Conservation (phyloP, 2,888 invertebrate genomes). For the Abrostola tripartita region DNA sequence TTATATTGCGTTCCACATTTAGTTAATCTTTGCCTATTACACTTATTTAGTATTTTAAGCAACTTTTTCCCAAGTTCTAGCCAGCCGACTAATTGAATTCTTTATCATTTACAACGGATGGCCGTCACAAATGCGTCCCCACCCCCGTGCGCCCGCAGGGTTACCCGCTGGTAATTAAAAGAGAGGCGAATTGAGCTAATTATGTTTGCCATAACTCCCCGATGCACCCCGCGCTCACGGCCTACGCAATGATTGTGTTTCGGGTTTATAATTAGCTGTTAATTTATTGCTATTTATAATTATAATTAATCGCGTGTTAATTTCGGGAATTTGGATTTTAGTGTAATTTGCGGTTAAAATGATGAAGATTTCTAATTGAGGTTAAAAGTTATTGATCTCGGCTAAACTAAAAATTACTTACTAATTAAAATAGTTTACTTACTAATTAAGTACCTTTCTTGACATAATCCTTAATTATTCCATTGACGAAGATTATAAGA, state of each 20-base stretch:
- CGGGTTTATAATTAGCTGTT: slow-evolving; percentile 54
- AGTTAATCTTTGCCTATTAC: too few relatives aligned
- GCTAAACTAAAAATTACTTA: too few relatives aligned
- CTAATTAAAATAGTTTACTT: too few relatives aligned
- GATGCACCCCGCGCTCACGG: slow-evolving; percentile 44
- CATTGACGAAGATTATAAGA: too few relatives aligned
- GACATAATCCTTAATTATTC: too few relatives aligned
- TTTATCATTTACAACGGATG: slow-evolving; percentile 34
- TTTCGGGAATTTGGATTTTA: slow-evolving; percentile 1
- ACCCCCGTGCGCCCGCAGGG: slow-evolving; percentile 24
- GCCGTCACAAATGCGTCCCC: slow-evolving; percentile 25
- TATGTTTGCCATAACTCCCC: slow-evolving; percentile 66
- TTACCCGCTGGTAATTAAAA: slow-evolving; percentile 66
- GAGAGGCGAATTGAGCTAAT: slow-evolving; percentile 69
- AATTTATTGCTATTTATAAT: slow-evolving; percentile 41
- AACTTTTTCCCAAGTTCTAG: slow-evolving; percentile 6
- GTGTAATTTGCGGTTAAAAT: background rate
- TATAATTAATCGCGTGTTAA: slow-evolving; percentile 38
- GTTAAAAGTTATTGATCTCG: too few relatives aligned
- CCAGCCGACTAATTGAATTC: slow-evolving; percentile 46
- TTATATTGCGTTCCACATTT: too few relatives aligned
- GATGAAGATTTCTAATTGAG: background rate
- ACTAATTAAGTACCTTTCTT: too few relatives aligned
- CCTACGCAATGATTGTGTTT: slow-evolving; percentile 53
- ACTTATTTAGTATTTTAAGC: too few relatives aligned